A percentile compares a stretch with the other conserved stretches of the same genome.
These are phyloP conservation scores for Eidolon dupreanum DNA, from an alignment of 2,797 vertebrate species.

Conservation along the genomic window DNA sequence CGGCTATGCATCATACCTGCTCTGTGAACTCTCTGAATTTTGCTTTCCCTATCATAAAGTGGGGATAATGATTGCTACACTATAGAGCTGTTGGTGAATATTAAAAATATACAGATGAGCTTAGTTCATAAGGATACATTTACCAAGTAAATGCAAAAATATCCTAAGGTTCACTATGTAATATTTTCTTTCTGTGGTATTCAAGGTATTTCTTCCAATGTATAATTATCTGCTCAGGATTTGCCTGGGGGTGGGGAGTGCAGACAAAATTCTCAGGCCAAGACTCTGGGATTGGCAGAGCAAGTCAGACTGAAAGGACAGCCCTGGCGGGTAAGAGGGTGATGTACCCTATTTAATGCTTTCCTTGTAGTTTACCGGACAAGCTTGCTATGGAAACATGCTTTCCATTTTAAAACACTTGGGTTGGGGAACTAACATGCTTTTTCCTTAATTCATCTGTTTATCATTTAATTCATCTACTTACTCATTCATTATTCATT, in stretches of 20 bases:
- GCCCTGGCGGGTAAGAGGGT: neutral
- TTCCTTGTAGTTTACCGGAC: neutral
- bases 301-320: neutral
- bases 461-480: neutral
- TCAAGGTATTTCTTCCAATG: neutral
- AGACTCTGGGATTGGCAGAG: neutral
- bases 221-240: neutral
- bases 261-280: neutral
- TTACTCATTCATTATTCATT: constrained; percentile 40
- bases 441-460: neutral
- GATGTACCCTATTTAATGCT: neutral
- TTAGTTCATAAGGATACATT: neutral
- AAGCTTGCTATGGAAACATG: neutral
- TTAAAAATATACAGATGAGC: neutral
- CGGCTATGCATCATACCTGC: neutral
- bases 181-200: neutral
- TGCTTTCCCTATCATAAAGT: neutral
- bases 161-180: neutral
- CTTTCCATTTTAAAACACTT: constrained; percentile 5
- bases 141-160: neutral
- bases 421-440: neutral
- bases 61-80: neutral
- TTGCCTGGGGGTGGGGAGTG: neutral
- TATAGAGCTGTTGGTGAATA: neutral
- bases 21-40: neutral